phyloP scores from a whole-genome alignment of 37 sponge, comb jelly and placozoan species.

The Chondrosia reniformis region DNA sequence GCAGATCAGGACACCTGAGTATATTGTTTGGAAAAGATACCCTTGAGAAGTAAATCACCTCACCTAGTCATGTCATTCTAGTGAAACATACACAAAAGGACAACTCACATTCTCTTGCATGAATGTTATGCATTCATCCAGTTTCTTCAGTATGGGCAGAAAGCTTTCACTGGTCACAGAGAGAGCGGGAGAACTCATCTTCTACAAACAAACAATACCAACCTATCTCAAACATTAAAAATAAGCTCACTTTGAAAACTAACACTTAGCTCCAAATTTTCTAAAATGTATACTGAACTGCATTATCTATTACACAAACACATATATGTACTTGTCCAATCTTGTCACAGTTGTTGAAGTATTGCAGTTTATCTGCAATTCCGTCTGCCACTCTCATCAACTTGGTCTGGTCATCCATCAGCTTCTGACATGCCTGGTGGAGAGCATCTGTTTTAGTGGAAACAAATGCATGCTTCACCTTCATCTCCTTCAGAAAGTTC shows the following conservation, averaged over 20 bases:
- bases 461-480: constrained; percentile 70
- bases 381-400: constrained; percentile 73
- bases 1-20: neutral
- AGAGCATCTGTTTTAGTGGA: constrained; percentile 79
- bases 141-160: constrained; percentile 66
- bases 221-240: no score
- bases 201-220: constrained; percentile 11
- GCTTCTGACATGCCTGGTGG: constrained; percentile 91
- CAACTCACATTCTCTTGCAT: constrained; percentile 71
- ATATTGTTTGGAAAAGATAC: no score
- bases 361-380: constrained; percentile 77
- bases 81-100: neutral
- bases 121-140: constrained; percentile 97
- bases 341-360: constrained; percentile 87
- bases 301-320: no score
- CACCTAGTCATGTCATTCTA: no score
- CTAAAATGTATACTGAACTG: neutral
- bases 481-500: constrained; percentile 60
- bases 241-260: no score
- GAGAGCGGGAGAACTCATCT: constrained; percentile 69
- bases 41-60: no score
- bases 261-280: neutral
- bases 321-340: constrained; percentile 44
- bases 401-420: constrained; percentile 89
- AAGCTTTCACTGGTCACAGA: constrained; percentile 73